Conservation (phyloP, 2,113 vertebrate species). For the Herpailurus yagouaroundi region DNA sequence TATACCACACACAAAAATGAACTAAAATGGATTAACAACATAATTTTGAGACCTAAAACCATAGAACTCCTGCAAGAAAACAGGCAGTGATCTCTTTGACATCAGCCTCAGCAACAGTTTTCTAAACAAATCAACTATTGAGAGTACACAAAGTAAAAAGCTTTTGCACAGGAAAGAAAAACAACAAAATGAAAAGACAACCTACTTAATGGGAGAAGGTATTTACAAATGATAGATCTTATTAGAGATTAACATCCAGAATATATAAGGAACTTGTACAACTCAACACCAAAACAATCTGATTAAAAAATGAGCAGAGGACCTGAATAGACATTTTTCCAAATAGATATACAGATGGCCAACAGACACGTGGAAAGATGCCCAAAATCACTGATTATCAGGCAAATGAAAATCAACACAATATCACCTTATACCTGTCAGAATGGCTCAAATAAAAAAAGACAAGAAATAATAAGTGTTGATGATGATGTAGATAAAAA, state of each 20-base stretch:
- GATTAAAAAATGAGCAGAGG: background rate
- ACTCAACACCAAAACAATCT: background rate
- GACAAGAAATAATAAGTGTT: background rate
- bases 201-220: background rate
- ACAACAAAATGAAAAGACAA: background rate
- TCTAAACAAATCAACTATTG: background rate
- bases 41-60: background rate
- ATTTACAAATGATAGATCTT: background rate
- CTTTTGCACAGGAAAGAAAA: background rate
- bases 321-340: background rate
- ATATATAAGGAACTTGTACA: background rate
- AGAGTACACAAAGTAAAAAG: background rate
- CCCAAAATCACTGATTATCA: background rate
- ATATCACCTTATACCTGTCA: background rate
- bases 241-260: background rate
- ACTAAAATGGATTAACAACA: background rate
- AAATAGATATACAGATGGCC: background rate
- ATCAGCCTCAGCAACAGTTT: background rate
- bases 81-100: background rate
- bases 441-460: background rate
- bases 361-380: background rate
- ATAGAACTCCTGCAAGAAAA: background rate
- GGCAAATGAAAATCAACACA: background rate
- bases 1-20: background rate
- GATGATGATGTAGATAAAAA: background rate